Evolutionary conservation across 2,888 invertebrate species (phyloP).

Genomic region (Glaucopsyche alexis): DNA sequence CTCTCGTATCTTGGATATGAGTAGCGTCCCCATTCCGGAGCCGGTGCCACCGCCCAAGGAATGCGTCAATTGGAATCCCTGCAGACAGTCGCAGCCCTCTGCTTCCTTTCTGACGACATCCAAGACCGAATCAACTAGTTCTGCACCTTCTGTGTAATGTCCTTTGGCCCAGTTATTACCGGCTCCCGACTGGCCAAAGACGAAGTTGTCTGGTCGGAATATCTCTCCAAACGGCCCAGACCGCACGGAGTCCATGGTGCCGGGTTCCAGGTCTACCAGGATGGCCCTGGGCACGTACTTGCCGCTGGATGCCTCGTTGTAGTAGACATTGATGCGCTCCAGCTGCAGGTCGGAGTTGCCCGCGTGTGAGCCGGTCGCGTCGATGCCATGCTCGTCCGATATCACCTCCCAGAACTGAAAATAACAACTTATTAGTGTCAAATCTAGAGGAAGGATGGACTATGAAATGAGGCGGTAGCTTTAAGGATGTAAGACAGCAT

Average conservation of each 20-base stretch:
- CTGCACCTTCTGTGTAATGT: conserved; percentile 85
- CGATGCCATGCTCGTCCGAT: conserved; percentile 67
- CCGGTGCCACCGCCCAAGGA: conserved; percentile 88
- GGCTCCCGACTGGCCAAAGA: conserved; percentile 82
- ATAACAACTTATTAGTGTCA: neutral
- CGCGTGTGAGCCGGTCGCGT: conserved; percentile 72
- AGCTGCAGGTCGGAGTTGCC: conserved; percentile 86
- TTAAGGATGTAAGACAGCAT: neutral
- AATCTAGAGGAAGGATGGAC: neutral
- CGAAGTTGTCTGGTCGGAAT: conserved; percentile 87
- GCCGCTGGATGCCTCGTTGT: conserved; percentile 83
- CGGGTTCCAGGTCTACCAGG: conserved; percentile 67
- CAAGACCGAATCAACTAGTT: conserved; percentile 80
- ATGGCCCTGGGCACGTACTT: conserved; percentile 66
- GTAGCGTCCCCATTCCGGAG: conserved; percentile 86
- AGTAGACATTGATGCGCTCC: conserved; percentile 88
- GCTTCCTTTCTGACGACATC: conserved; percentile 81
- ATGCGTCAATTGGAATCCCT: conserved; percentile 83
- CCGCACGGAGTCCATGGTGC: conserved; percentile 84
- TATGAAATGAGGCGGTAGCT: neutral
- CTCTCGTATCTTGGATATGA: conserved; percentile 85
- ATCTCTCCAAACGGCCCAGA: conserved; percentile 84
- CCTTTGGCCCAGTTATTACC: conserved; percentile 83
- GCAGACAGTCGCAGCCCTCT: conserved; percentile 84
- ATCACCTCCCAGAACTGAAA: conserved; percentile 72